Evolutionary conservation across 2,888 invertebrate genomes (phyloP).

Genomic region (Sphaerophoria taeniata): DNA sequence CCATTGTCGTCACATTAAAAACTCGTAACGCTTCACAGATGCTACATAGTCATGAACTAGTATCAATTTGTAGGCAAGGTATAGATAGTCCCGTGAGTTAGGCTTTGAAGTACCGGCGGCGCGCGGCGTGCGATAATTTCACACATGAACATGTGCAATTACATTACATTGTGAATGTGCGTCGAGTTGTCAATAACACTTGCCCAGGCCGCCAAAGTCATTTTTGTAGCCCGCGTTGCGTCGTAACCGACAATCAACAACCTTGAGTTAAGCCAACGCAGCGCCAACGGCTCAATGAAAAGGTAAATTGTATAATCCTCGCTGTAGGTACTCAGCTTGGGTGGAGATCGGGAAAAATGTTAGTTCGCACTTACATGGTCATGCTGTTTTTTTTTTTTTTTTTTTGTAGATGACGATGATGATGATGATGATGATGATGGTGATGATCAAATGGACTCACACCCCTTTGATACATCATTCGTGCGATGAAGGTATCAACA

Average conservation of each 20-base stretch:
- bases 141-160: conserved; percentile 73
- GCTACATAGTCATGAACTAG: too few relatives aligned
- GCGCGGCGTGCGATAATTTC: conserved; percentile 72
- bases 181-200: conserved; percentile 68
- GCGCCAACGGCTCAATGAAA: conserved; percentile 25
- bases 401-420: conserved; percentile 1
- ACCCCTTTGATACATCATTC: conserved; percentile 36
- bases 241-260: conserved; percentile 43
- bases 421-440: conserved; percentile 60
- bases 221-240: background rate
- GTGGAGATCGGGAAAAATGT: background rate
- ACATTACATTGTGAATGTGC: conserved; percentile 58
- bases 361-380: conserved; percentile 9
- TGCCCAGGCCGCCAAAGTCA: conserved; percentile 39
- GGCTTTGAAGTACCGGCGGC: conserved; percentile 64
- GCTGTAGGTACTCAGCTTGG: conserved; percentile 48
- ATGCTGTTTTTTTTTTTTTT: conserved; percentile 22
- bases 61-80: too few relatives aligned
- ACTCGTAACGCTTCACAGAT: conserved; percentile 72
- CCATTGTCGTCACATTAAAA: conserved; percentile 69
- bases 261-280: conserved; percentile 68
- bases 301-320: conserved; percentile 19
- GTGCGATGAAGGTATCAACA: conserved; percentile 13
- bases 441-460: conserved; percentile 65
- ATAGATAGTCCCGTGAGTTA: background rate